Evolutionary conservation across 2,113 vertebrate species (phyloP), one percentile per base, ranked within the genome.

Genomic region (Notothenia rossii): DNA sequence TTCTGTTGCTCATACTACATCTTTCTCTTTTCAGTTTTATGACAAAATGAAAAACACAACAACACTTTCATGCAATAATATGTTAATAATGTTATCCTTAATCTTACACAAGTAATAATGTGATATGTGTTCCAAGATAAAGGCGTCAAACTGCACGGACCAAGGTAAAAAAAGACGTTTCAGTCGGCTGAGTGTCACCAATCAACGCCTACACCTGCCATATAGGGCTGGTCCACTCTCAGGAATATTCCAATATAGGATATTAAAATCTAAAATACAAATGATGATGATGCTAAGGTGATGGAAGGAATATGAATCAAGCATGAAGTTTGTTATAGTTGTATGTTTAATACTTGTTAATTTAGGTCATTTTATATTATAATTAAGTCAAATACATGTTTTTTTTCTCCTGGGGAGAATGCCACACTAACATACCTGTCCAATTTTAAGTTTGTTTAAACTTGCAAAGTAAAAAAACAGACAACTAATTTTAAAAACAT

Each of bases 1-100:
- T 56, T 50, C 40, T 62, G 18, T 55, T 25, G 22, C 15, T 69
- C 43, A n/a, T 13, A 40, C 13, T 9, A 46, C 13, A 53, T 10
- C 10, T 25, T 53, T 18, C 8, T 33, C 3, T 18, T 22, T 4
- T 62, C 5, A 10, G 25, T 63, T 49, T 71, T 56, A 25, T 8
- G 18, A 72, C 59, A 25, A 65, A 12, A 48, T 48, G 56, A 79
- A 36, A 12, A 79, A 36, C 15, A 53, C 10, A 25, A 43, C 58
- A 4, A 43, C 33, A 11, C 58, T 18, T 18, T 49, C 25, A 15
- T 65, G 59, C 18, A 64, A 49, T 12, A 40, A 29, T 5, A 25
- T 45, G 15, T 48, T 54, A 1, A 14, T 72, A 69, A 58, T 71
- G 18, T 36, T 46, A 55, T 51, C 1, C 11, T 13, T 10, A 50